phyloP scores from a whole-genome alignment of 2,888 invertebrate species.

The Seladonia tumulorum region DNA sequence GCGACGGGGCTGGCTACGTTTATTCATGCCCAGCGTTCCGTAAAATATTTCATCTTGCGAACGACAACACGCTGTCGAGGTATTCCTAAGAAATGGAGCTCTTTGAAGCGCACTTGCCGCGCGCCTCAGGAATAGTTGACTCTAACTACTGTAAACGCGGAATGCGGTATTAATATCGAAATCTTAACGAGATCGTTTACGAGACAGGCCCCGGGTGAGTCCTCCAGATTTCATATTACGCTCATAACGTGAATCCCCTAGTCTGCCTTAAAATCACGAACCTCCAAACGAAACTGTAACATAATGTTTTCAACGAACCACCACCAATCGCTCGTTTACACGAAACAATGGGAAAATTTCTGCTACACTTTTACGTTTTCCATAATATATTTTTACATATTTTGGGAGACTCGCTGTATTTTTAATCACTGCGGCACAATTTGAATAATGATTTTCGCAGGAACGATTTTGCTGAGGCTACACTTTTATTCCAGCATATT shows the following conservation, averaged over 20 bases:
- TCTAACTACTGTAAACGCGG: constrained; percentile 22
- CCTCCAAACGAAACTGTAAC: not conserved
- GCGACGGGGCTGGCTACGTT: not conserved
- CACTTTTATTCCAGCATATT: too few relatives aligned
- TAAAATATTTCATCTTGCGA: constrained; percentile 28
- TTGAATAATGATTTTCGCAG: not conserved
- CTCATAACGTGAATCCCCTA: not conserved
- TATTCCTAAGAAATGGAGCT: constrained; percentile 30
- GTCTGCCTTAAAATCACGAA: not conserved
- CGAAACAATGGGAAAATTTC: not conserved
- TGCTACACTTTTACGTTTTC: not conserved
- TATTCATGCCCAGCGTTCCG: constrained; percentile 5
- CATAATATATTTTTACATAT: not conserved
- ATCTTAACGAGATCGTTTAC: not conserved
- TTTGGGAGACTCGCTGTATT: not conserved
- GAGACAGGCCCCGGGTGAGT: too few relatives aligned
- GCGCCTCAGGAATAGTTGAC: constrained; percentile 23
- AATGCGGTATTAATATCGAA: constrained; percentile 12
- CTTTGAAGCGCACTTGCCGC: constrained; percentile 24
- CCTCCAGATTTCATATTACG: not conserved
- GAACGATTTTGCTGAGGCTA: not conserved
- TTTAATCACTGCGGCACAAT: not conserved
- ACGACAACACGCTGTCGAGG: not conserved
- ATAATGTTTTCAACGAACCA: not conserved
- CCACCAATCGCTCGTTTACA: not conserved